These are phyloP conservation scores for Myotis pilosus DNA, from an alignment of 2,797 vertebrate species.

Conservation along the genomic window DNA sequence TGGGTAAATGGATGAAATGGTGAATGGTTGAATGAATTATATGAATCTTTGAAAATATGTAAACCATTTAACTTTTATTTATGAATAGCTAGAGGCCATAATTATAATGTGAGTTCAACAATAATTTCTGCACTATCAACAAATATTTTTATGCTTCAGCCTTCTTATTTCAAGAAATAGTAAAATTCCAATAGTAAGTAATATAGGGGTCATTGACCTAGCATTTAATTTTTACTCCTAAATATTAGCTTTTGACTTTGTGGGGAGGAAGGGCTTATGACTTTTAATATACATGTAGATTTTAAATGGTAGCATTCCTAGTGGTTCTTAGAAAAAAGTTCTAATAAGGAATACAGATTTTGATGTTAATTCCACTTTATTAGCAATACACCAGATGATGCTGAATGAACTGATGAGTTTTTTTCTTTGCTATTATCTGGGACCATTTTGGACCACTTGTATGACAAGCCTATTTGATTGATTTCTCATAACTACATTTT, in stretches of 20 bases:
- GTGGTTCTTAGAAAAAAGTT: neutral
- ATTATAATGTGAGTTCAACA: neutral
- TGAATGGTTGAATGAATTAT: neutral
- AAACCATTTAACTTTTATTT: neutral
- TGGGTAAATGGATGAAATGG: neutral
- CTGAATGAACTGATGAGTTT: neutral
- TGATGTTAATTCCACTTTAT: neutral
- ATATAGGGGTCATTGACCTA: neutral
- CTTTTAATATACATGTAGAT: conserved; percentile 13
- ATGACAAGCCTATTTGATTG: neutral
- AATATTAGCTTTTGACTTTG: neutral
- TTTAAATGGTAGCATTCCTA: neutral
- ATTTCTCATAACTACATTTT: neutral
- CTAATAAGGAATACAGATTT: neutral
- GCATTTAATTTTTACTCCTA: conserved; percentile 41
- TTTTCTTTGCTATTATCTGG: neutral
- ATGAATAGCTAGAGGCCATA: neutral
- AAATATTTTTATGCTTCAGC: conserved; percentile 29
- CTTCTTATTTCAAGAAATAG: conserved; percentile 3
- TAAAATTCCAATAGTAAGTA: neutral
- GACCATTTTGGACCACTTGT: neutral
- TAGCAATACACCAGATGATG: neutral
- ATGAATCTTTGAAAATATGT: neutral
- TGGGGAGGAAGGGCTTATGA: neutral
- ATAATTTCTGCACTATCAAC: neutral